phyloP scores from a whole-genome alignment of 53 echinoderm and acorn worm genomes.

The Zoroaster sp. region DNA sequence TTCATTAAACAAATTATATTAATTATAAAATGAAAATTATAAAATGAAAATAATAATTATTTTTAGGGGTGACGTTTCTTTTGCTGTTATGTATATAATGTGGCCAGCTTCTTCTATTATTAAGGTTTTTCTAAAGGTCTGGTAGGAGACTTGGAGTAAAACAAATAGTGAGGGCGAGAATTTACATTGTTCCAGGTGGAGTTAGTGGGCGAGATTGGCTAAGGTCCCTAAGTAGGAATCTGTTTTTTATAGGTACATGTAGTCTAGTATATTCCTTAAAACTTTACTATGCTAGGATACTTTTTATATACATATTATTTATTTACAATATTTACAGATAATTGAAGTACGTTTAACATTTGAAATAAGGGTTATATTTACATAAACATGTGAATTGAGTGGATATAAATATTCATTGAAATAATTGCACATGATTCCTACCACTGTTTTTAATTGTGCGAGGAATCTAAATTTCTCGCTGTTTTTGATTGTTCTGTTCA shows the following conservation, averaged over 20 bases:
- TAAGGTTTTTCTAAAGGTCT: too few relatives aligned
- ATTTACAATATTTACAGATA: conserved; percentile 22
- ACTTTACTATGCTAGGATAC: not conserved
- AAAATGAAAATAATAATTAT: too few relatives aligned
- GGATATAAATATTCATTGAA: conserved; percentile 5
- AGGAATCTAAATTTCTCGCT: not conserved
- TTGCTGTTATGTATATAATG: too few relatives aligned
- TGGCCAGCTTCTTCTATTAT: too few relatives aligned
- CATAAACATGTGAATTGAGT: not conserved
- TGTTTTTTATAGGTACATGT: not conserved
- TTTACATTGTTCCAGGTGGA: too few relatives aligned
- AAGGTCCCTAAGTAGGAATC: not conserved
- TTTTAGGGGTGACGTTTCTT: too few relatives aligned
- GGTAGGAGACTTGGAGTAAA: too few relatives aligned
- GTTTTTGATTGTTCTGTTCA: too few relatives aligned
- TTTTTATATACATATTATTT: conserved; percentile 25
- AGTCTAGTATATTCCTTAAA: not conserved
- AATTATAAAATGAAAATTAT: too few relatives aligned
- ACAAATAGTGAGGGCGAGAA: too few relatives aligned
- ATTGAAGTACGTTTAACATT: not conserved
- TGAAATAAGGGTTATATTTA: not conserved
- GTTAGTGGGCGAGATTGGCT: too few relatives aligned
- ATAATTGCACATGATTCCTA: conserved; percentile 10
- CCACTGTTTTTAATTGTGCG: not conserved
- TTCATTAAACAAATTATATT: too few relatives aligned